A percentile compares a stretch with the other conserved stretches of the same genome.
Evolutionary conservation across 2,113 vertebrate species (phyloP).

Genomic region (Pseudois nayaur): DNA sequence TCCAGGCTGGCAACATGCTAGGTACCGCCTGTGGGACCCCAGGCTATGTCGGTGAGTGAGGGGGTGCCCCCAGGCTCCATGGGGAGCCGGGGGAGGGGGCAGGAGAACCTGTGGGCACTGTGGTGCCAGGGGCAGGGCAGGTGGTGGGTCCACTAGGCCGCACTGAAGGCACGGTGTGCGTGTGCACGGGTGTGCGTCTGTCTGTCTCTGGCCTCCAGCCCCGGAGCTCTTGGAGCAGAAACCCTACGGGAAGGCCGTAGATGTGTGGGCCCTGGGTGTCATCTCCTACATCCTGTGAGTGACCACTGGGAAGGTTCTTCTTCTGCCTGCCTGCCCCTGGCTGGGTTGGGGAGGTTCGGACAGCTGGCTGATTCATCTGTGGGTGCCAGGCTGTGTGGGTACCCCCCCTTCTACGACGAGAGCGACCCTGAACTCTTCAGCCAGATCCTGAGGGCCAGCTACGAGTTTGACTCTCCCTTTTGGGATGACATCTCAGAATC

Average conservation of each 20-base stretch:
- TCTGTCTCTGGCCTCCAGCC: conserved; percentile 65
- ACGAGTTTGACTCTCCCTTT: conserved; percentile 84
- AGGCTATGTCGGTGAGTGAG: conserved; percentile 81
- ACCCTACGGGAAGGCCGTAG: conserved; percentile 81
- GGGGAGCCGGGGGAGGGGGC: neutral
- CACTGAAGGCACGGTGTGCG: neutral
- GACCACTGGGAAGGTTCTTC: conserved; percentile 10
- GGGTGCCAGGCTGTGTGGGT: conserved; percentile 82
- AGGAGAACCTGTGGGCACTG: neutral
- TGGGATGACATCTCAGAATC: conserved; percentile 87
- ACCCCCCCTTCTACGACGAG: conserved; percentile 86
- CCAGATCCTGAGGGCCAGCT: conserved; percentile 84
- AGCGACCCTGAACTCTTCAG: conserved; percentile 84
- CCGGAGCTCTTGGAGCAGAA: conserved; percentile 82
- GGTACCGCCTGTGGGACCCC: conserved; percentile 83
- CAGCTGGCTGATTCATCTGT: conserved; percentile 52
- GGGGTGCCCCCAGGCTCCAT: neutral
- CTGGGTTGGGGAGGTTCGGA: conserved; percentile 40
- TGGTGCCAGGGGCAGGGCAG: neutral
- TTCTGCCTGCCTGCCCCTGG: conserved; percentile 30
- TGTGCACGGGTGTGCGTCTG: neutral
- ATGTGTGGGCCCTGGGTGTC: conserved; percentile 84
- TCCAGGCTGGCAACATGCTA: conserved; percentile 81
- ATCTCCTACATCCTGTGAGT: conserved; percentile 86
- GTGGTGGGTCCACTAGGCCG: neutral